Evolutionary conservation across 2,797 vertebrate species (phyloP), one percentile per base, ranked within the genome.

Genomic region (Meriones psammophilus): DNA sequence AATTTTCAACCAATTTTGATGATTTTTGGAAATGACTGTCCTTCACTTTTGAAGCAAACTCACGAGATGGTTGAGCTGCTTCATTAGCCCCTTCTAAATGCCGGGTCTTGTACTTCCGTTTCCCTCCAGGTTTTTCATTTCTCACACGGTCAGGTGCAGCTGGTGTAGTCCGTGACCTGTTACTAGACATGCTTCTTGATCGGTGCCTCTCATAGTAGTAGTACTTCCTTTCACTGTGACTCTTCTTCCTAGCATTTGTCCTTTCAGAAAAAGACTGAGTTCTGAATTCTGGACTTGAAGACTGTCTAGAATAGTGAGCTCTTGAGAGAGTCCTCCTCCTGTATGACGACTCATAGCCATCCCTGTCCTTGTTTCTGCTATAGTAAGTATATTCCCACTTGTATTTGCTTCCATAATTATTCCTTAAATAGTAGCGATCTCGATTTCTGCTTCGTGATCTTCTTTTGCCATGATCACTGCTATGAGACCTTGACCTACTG

Each of bases 71-170:
- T 26, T 91, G 97, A 46, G 95, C 94, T 22, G 89, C 94, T 74
- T 96, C 96, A 0, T 97, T 98, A 0, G 98, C n/a, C 18, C 98
- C 98, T 95, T 99, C 99, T 96, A 99, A 97, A 98, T 99, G 99
- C 28, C 99, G 99, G 24, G 99, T 99, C 98, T 99, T 99, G 92
- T 99, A 99, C 96, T 99, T 99, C 85, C 99, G 99, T 97, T 99
- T 99, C 15, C 99, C 99, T n/a, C 99, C 98, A 0, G 99, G 99
- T 54, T 99, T 99, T 92, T 99, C 99, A 9, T 86, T 98, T 92
- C 98, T 98, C 4, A 60, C 94, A 73, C 98, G 98, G 5, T 98
- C 98, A 76, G 96, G 77, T 6, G 96, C 97, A 46, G 96, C 96
- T 89, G 98, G 97, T 84, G 98, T 97, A 54, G 96, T 98, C 95